A percentile compares a stretch with the other conserved stretches of the same genome.
Conservation (phyloP, 2,888 invertebrate genomes). For the Mythimna impura region DNA sequence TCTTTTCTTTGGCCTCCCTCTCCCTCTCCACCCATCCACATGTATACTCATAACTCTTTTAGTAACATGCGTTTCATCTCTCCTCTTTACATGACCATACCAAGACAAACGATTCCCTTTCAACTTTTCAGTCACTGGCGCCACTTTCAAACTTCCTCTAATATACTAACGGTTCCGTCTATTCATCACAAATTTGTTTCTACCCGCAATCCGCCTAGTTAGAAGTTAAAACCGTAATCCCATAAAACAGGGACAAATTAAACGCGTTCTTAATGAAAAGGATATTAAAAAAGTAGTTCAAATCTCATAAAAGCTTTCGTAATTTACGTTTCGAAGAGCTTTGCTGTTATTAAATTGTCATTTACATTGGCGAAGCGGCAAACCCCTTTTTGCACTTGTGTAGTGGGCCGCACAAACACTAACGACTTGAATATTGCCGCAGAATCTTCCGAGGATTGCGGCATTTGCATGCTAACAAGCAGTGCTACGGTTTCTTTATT, state of each 20-base stretch:
- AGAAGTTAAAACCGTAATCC: constrained; percentile 41
- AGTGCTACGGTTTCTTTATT: constrained; percentile 76
- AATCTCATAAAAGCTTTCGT: constrained; percentile 63
- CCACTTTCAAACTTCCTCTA: too few species aligned
- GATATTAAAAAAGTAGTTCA: constrained; percentile 55
- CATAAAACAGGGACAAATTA: constrained; percentile 49
- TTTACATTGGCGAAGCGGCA: constrained; percentile 65
- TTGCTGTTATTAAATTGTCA: constrained; percentile 72
- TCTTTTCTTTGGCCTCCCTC: too few species aligned
- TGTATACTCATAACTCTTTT: too few species aligned
- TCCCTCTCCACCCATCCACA: too few species aligned
- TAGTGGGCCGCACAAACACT: constrained; percentile 79
- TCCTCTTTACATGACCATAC: too few species aligned
- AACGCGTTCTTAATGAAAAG: constrained; percentile 45
- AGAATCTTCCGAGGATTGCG: constrained; percentile 79
- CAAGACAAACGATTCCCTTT: too few species aligned
- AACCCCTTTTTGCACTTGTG: constrained; percentile 76
- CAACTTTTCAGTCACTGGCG: too few species aligned
- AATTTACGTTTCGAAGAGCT: constrained; percentile 64
- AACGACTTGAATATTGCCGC: constrained; percentile 82
- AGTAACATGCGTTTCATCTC: too few species aligned
- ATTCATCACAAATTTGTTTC: constrained; percentile 8
- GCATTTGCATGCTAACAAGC: constrained; percentile 84
- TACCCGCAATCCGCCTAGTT: background rate
- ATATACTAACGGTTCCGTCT: background rate